Evolutionary conservation across 2,113 vertebrate genomes (phyloP).

Genomic region (Saccopteryx leptura): DNA sequence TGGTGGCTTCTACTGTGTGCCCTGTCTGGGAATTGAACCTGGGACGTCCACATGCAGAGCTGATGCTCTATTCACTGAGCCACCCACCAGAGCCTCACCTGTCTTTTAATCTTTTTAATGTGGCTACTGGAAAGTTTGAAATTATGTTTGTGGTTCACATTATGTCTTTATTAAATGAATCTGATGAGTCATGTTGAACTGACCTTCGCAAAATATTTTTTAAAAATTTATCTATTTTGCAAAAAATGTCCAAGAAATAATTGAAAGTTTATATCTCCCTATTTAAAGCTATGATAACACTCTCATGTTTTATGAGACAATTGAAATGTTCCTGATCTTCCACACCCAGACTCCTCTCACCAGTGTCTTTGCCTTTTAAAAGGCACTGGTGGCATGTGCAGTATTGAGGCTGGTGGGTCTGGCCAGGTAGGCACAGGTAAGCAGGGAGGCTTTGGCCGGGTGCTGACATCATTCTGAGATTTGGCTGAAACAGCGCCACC

Average conservation of each 20-base stretch:
- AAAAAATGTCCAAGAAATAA: constrained; percentile 30
- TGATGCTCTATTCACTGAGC: too few relatives aligned
- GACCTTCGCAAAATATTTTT: constrained; percentile 48
- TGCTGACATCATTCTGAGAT: constrained; percentile 22
- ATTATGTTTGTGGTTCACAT: constrained; percentile 11
- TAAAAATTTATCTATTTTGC: background rate
- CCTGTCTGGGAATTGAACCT: too few relatives aligned
- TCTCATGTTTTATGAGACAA: background rate
- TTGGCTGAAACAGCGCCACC: background rate
- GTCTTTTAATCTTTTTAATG: constrained; percentile 33
- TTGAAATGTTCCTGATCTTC: background rate
- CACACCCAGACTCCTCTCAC: background rate
- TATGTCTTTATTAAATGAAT: background rate
- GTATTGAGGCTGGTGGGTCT: background rate
- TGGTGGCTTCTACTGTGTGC: too few relatives aligned
- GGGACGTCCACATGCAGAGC: too few relatives aligned
- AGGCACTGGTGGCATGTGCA: background rate
- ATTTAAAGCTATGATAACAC: background rate
- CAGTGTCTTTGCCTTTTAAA: background rate
- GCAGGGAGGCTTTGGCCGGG: background rate
- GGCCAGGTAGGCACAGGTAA: background rate
- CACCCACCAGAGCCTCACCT: background rate
- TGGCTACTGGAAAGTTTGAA: constrained; percentile 44
- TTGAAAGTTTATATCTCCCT: background rate
- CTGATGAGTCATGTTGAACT: constrained; percentile 60